Base-by-base conservation (phyloP, 23 tunicate genomes). In the Styela plicata region DNA sequence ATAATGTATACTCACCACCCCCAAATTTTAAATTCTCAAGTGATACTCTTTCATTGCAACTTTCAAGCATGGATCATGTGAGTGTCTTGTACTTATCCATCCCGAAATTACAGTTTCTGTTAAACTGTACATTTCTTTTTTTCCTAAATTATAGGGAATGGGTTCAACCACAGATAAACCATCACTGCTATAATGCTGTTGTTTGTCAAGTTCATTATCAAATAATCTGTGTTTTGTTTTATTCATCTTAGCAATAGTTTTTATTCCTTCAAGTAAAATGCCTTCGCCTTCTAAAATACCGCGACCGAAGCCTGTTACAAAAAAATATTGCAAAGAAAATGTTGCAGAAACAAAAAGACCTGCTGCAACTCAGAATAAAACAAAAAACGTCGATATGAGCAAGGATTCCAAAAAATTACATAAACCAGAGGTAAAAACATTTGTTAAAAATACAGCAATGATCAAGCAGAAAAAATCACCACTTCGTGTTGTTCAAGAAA, bases 251-350 rank as follows among this genome's bases (percentile, higher is more conserved):
- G 7, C 57, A 44, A 44, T 44, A 44, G n/a, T n/a, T n/a, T n/a
- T n/a, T n/a, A n/a, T n/a, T n/a, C n/a, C n/a, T n/a, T 44, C 57
- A 5, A 44, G 7, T 5, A 44, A 44, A 44, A 44, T 44, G 57
- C 57, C 57, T 5, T 71, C 77, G 32, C 77, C 77, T 27, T 71
- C 77, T 33, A 71, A 17, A 71, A 71, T 71, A 2, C 77, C 77
- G 32, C 34, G 77, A 29, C 34, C 34, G 3, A 32, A 13, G 77
- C 5, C 35, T 71, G 35, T 32, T 13, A 3, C 32, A 36, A 71
- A 71, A 71, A 21, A 26, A 32, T 18, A 71, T 7, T 7, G 57
- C 7, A 31, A 31, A 3, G 77, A 71, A 31, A 71, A 31, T 13
- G 13, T 5, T 5, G 57, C 13, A 5, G 57, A 44, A 13, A 44